These are phyloP conservation scores for Julus scanicus DNA, from an alignment of 2,888 invertebrate genomes.

Conservation along the genomic window DNA sequence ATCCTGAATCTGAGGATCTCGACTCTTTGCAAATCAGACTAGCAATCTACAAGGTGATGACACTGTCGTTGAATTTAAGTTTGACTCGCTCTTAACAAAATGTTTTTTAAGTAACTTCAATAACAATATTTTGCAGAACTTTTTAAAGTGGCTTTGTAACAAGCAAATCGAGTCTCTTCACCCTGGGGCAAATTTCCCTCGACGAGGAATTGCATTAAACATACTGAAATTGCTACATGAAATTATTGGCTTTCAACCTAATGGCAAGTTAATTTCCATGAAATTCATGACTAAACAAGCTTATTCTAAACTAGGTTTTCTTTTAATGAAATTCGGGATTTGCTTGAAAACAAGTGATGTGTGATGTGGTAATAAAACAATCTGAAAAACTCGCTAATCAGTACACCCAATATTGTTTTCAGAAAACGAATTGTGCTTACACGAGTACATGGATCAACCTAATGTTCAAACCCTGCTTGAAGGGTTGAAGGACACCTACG, in stretches of 20 bases:
- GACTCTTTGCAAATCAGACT: conserved; percentile 12
- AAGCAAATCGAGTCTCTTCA: conserved; percentile 72
- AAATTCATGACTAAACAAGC: background rate
- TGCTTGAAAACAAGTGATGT: no score
- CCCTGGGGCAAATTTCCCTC: conserved; percentile 73
- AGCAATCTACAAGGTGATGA: conserved; percentile 52
- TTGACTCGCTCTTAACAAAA: background rate
- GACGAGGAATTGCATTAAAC: conserved; percentile 73
- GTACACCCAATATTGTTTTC: background rate
- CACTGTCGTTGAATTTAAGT: background rate
- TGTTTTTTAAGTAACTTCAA: background rate
- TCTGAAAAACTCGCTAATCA: no score
- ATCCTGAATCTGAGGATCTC: conserved; percentile 54
- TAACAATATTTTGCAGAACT: conserved; percentile 66
- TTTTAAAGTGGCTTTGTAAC: conserved; percentile 69
- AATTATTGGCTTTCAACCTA: conserved; percentile 56
- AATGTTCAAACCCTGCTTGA: conserved; percentile 69
- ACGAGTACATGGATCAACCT: conserved; percentile 58
- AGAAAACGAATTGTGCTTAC: conserved; percentile 54
- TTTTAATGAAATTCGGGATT: background rate
- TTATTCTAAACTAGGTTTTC: background rate
- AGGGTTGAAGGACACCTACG: conserved; percentile 79
- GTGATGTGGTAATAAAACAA: no score
- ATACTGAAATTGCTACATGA: conserved; percentile 59
- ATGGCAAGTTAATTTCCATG: background rate